phyloP scores from a whole-genome alignment of 2,797 vertebrate species.

The Fringilla coelebs region DNA sequence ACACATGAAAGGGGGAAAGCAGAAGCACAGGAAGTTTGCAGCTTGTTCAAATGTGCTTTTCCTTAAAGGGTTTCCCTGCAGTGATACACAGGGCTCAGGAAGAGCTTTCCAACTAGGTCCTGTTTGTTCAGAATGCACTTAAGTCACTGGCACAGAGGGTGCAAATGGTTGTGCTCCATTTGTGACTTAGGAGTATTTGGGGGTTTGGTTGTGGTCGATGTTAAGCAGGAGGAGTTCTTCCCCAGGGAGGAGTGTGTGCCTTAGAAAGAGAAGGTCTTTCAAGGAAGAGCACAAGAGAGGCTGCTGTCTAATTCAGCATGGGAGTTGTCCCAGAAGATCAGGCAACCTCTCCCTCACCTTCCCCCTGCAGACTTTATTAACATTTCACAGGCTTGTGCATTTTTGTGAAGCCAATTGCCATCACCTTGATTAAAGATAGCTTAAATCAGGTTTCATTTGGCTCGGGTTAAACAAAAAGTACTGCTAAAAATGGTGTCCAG shows the following conservation, averaged over 20 bases:
- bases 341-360: neutral
- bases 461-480: neutral
- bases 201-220: neutral
- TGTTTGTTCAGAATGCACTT: neutral
- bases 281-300: neutral
- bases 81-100: neutral
- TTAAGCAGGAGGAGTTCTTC: neutral
- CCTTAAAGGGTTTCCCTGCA: neutral
- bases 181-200: neutral
- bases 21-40: neutral
- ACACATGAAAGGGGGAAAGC: neutral
- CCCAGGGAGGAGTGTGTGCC: neutral
- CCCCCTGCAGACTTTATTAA: neutral
- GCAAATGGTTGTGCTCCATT: neutral
- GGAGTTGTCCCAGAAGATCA: neutral
- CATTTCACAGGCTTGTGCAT: neutral
- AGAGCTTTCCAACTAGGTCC: neutral
- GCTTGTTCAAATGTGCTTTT: neutral
- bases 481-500: neutral
- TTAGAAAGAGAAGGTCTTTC: neutral
- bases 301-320: neutral
- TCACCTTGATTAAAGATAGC: neutral
- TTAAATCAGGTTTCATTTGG: neutral
- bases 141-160: neutral
- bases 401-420: neutral